These are phyloP conservation scores for Chiroxiphia lanceolata DNA, from an alignment of 2,797 vertebrate genomes.

Conservation along the genomic window DNA sequence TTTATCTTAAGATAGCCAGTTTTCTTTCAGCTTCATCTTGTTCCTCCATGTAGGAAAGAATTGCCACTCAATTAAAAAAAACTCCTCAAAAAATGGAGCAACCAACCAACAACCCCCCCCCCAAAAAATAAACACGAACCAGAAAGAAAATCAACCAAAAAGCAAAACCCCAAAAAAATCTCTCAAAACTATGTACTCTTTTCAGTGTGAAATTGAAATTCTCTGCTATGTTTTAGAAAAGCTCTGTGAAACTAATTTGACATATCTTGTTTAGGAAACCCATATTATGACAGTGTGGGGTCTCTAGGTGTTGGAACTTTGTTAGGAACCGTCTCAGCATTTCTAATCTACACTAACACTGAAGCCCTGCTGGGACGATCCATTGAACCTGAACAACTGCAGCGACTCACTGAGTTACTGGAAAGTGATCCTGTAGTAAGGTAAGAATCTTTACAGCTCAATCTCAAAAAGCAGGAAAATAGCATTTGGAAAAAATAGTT, in stretches of 20 bases:
- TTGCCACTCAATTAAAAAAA: neutral
- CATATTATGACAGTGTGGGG: slow-evolving; percentile 91
- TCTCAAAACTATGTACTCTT: neutral
- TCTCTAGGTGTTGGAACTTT: slow-evolving; percentile 94
- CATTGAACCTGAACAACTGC: slow-evolving; percentile 92
- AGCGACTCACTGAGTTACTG: slow-evolving; percentile 94
- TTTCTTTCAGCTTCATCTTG: neutral
- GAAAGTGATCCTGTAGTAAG: slow-evolving; percentile 95
- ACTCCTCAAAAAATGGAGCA: neutral
- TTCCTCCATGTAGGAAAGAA: neutral
- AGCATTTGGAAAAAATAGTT: neutral
- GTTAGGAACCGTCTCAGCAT: slow-evolving; percentile 89
- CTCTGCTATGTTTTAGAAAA: neutral
- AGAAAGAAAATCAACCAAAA: neutral
- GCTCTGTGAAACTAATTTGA: neutral
- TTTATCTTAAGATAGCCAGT: neutral
- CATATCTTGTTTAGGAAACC: slow-evolving; percentile 82
- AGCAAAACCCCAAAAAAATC: neutral
- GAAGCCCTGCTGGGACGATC: slow-evolving; percentile 94
- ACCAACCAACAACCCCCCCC: accelerated
- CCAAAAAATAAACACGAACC: neutral
- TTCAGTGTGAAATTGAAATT: neutral
- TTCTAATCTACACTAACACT: slow-evolving; percentile 98
- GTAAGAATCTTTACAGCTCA: slow-evolving; percentile 62
- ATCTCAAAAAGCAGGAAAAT: neutral